phyloP scores from a whole-genome alignment of 2,888 invertebrate species.

The Andrena chrysosceles region DNA sequence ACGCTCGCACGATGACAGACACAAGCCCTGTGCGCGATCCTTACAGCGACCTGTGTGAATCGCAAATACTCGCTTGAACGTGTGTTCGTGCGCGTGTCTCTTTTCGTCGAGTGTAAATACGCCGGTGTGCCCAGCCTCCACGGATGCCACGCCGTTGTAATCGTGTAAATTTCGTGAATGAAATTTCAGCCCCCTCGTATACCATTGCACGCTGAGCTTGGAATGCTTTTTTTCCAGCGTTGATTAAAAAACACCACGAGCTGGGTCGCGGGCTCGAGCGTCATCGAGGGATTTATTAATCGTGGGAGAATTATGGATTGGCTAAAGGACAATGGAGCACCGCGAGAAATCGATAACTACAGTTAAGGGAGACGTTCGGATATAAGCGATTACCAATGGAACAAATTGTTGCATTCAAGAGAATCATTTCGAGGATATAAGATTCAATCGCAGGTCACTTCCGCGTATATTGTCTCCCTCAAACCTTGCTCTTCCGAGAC shows the following conservation, averaged over 20 bases:
- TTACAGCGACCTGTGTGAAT: constrained; percentile 28
- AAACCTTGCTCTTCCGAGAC: too few species aligned
- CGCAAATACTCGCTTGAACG: constrained; percentile 7
- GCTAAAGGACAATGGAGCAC: neutral
- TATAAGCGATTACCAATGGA: neutral
- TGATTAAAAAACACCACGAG: constrained; percentile 7
- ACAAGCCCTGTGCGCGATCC: neutral
- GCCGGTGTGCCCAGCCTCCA: neutral
- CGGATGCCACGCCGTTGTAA: constrained; percentile 4
- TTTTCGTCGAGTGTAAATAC: constrained; percentile 19
- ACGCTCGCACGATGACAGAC: neutral
- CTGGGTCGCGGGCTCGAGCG: neutral
- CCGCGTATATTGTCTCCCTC: too few species aligned
- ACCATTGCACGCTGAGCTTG: constrained; percentile 31
- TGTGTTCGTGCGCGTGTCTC: neutral
- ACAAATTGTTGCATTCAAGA: too few species aligned
- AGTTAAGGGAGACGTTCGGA: neutral
- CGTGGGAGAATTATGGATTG: neutral
- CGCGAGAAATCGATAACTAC: neutral
- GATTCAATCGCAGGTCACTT: too few species aligned
- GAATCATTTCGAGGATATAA: too few species aligned
- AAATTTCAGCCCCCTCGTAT: constrained; percentile 44
- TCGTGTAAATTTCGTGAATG: constrained; percentile 49
- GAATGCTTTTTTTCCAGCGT: neutral
- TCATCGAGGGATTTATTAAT: neutral